A percentile compares a stretch with the other conserved stretches of the same genome.
These are phyloP conservation scores for Leptinotarsa undecemlineata DNA, from an alignment of 1,140 invertebrate genomes.

Conservation along the genomic window DNA sequence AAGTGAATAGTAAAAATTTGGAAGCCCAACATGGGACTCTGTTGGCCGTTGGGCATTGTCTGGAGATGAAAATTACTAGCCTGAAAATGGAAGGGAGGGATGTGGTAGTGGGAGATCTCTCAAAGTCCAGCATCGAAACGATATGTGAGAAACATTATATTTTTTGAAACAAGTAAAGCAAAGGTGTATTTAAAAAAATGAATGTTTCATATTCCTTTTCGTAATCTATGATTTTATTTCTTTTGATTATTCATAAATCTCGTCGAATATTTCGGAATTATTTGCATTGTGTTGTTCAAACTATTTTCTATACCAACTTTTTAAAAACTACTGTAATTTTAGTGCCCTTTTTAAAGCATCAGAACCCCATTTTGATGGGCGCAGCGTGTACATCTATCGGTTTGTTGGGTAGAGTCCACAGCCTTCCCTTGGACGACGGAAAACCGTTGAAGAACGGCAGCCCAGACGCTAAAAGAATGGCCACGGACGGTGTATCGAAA, in stretches of 20 bases:
- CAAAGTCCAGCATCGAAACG: conserved; percentile 17
- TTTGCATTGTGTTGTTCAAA: neutral
- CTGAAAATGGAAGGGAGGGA: neutral
- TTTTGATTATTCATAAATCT: too few species aligned
- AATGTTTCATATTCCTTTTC: too few species aligned
- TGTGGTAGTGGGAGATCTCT: conserved; percentile 14
- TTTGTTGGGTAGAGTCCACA: conserved; percentile 66
- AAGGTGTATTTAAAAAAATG: too few species aligned
- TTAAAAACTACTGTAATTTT: conserved; percentile 10
- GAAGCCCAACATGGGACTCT: conserved; percentile 77
- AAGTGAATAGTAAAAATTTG: conserved; percentile 62
- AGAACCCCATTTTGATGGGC: conserved; percentile 62
- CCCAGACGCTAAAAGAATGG: conserved; percentile 52
- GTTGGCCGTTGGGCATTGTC: conserved; percentile 67
- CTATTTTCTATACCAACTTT: neutral
- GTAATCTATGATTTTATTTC: too few species aligned
- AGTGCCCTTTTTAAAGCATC: conserved; percentile 63
- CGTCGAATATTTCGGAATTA: neutral
- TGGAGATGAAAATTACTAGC: conserved; percentile 63
- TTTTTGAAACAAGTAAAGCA: too few species aligned
- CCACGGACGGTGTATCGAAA: conserved; percentile 60
- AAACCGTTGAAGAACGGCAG: conserved; percentile 43
- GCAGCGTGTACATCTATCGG: conserved; percentile 71
- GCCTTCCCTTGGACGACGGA: conserved; percentile 64
- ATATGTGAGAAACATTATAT: neutral